Base-by-base conservation (phyloP, 2,113 vertebrate genomes). In the Suncus etruscus region DNA sequence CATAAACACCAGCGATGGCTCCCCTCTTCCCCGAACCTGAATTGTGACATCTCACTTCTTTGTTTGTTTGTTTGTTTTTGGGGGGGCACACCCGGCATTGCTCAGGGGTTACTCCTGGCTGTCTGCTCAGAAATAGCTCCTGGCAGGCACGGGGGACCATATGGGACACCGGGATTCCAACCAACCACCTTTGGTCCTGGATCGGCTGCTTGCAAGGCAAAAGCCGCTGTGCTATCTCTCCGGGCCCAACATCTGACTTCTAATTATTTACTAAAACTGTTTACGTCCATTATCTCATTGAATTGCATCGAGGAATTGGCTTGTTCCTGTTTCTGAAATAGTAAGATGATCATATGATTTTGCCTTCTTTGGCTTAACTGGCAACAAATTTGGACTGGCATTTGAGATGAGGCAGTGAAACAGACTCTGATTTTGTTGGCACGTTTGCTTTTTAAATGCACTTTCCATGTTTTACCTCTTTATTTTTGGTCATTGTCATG, bases 361-460 rank as follows among this genome's bases (percentile, higher is more conserved):
- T 89, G 87, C n/a, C 80, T 66, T 32, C 68, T 91, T 90, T 10
- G 83, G 32, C 32, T 78, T 75, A 92, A 86, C 66, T 92, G 86
- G 50, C 68, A 84, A 87, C 84, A 95, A 83, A 66, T 54, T 76
- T 83, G 50, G 50, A 74, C 78, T 32, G 73, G 68, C 47, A 47
- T 72, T 86, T 89, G 31, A 22, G 47, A 86, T 91, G 72, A 61
- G 51, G 75, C 77, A 77, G 58, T 80, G 79, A 82, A 82, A 91
- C 83, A n/a, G 50, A 50, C 50, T 83, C 4, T 88, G 65, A 50
- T 70, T 73, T 50, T 7, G 70, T 79, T 85, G 72, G 4, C 54
- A 3, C 27, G 25, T 77, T 85, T 91, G 22, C 51, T 16, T 85
- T 48, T 83, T 75, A 12, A 78, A 65, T 77, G 47, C 22, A 11